phyloP scores from a whole-genome alignment of 1,140 invertebrate genomes.

The Lamellibrachia luymesi region DNA sequence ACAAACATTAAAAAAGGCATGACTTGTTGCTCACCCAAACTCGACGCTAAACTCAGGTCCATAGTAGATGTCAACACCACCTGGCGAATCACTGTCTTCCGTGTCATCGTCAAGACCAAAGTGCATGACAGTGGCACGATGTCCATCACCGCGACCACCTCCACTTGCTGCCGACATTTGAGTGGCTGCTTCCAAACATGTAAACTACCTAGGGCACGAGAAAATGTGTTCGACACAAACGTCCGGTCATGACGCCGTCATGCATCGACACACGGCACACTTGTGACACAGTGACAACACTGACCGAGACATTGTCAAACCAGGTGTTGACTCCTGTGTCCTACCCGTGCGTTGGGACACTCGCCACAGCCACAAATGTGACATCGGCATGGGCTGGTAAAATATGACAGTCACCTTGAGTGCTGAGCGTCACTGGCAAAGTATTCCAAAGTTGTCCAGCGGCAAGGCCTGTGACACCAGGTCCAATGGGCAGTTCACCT shows the following conservation, averaged over 20 bases:
- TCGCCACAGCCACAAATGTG: background rate
- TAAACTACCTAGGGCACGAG: background rate
- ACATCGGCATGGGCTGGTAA: background rate
- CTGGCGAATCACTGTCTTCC: background rate
- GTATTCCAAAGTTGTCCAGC: background rate
- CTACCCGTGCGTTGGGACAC: background rate
- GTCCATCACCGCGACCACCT: background rate
- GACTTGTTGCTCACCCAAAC: background rate
- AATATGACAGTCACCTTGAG: background rate
- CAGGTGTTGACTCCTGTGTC: background rate
- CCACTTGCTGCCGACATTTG: background rate
- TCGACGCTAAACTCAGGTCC: background rate
- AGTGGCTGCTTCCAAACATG: background rate
- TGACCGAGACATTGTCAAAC: background rate
- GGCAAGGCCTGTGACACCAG: background rate
- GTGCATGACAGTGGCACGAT: background rate
- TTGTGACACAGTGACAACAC: background rate
- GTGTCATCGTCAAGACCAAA: background rate
- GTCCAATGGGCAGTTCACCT: background rate
- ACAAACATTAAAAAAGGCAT: background rate
- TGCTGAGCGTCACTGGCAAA: background rate
- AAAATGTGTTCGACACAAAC: background rate
- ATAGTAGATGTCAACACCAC: background rate
- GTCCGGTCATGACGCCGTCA: background rate
- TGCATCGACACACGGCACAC: background rate